phyloP scores from a whole-genome alignment of 2,797 vertebrate species.

The Diceros bicornis region DNA sequence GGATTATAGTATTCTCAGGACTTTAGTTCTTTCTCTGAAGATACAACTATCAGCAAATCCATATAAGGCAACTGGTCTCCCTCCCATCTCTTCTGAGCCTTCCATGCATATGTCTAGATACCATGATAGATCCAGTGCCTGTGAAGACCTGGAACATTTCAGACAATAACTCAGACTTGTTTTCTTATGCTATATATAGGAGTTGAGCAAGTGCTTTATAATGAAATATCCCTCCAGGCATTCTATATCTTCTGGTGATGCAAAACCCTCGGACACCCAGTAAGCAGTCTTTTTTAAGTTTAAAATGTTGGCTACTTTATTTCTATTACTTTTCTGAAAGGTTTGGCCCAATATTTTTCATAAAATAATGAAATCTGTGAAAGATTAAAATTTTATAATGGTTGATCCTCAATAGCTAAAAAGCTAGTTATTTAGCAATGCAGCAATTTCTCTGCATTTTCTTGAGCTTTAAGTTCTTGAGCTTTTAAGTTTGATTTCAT shows the following conservation, averaged over 20 bases:
- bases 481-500: not conserved
- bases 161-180: constrained; percentile 51
- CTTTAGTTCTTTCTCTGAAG: not conserved
- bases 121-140: constrained; percentile 11
- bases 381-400: constrained; percentile 75
- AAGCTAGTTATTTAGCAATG: not conserved
- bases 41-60: constrained; percentile 22
- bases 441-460: constrained; percentile 63
- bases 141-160: constrained; percentile 55
- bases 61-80: constrained; percentile 36
- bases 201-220: constrained; percentile 60
- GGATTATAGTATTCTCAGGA: constrained; percentile 41
- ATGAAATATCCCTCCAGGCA: constrained; percentile 26
- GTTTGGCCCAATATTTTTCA: constrained; percentile 62
- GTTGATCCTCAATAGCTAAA: constrained; percentile 44
- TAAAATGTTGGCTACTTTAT: constrained; percentile 68
- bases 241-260: not conserved
- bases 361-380: constrained; percentile 33
- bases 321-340: constrained; percentile 33
- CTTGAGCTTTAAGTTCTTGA: not conserved
- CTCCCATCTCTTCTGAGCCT: not conserved
- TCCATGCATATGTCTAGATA: not conserved
- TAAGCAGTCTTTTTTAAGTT: not conserved
- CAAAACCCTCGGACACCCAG: not conserved
- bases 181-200: constrained; percentile 40